Evolutionary conservation across 2,113 vertebrate genomes (phyloP), one percentile per base, ranked within the genome.

Genomic region (Myodes glareolus): DNA sequence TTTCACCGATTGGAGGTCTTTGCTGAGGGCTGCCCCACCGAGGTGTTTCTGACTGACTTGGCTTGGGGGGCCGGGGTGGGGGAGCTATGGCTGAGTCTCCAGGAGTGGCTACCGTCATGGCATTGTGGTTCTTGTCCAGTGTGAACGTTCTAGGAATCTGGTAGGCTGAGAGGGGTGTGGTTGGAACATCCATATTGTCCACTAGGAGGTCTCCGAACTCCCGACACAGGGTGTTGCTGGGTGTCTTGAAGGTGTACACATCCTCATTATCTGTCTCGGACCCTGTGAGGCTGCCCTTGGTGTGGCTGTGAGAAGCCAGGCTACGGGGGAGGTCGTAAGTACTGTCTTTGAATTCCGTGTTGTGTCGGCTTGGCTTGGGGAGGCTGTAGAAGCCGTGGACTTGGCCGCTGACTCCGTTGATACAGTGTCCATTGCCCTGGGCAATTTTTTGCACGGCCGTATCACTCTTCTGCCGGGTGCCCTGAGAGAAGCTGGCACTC

Each of bases 401-500:
- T 97, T 99, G 99, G 31, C 98, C 98, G 0, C 99, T 97, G 19
- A 99, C 98, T 21, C 99, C 99, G 0, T 99, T 99, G 75, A 99
- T 0, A 47, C 99, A 99, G 97, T 99, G 99, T 16, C 99, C 99
- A 0, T 99, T 99, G 84, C 99, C 99, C 86, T 99, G 99, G 0
- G 99, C 99, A n/a, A 99, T 98, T 90, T 99, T 99, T 98, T 99
- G 99, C 17, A 99, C 99, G 0, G 99, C 99, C 0, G 99, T 99
- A 98, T 99, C 99, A 0, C 99, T 99, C 78, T 99, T 98, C 98
- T 98, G 95, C 78, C 99, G 99, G 0, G 99, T 98, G 88, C 99
- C 99, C 98, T 99, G 99, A 58, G 99, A 99, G 98, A 99, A 99
- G 98, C 99, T 99, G 98, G 99, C 99, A 31, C 99, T 99, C 98